These are phyloP conservation scores for Drosophila helvetica DNA, from an alignment of 2,888 invertebrate genomes.

Conservation along the genomic window DNA sequence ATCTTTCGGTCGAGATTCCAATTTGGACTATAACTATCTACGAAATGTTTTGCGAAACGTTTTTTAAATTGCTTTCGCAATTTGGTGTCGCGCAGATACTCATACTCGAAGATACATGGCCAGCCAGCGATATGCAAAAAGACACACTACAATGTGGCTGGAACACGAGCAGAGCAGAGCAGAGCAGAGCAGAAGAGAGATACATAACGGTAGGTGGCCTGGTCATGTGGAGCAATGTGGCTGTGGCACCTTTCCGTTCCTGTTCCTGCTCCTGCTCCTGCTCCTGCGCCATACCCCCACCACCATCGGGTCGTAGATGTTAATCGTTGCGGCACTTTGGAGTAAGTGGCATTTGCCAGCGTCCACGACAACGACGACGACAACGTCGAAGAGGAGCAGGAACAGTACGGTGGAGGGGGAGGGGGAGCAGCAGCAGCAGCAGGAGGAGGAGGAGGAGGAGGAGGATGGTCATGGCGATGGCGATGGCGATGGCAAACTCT, in stretches of 20 bases:
- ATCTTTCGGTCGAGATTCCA: slow-evolving; percentile 46
- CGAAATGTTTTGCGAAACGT: slow-evolving; percentile 46
- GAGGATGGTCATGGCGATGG: slow-evolving; percentile 24
- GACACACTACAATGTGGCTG: slow-evolving; percentile 49
- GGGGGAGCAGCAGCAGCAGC: slow-evolving; percentile 19
- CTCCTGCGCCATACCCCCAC: background rate
- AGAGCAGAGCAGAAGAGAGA: slow-evolving; percentile 18
- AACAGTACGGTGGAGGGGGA: slow-evolving; percentile 5
- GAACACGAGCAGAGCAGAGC: slow-evolving; percentile 18
- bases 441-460: slow-evolving; percentile 18
- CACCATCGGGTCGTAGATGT: slow-evolving; percentile 75
- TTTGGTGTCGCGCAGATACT: slow-evolving; percentile 69
- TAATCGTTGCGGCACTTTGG: slow-evolving; percentile 78
- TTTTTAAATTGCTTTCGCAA: slow-evolving; percentile 73
- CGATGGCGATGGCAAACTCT: slow-evolving; percentile 42
- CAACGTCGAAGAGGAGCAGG: slow-evolving; percentile 27
- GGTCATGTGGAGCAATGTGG: slow-evolving; percentile 36
- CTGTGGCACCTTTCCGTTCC: slow-evolving; percentile 40
- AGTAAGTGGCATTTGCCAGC: slow-evolving; percentile 75
- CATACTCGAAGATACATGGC: slow-evolving; percentile 71
- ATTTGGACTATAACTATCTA: slow-evolving; percentile 62
- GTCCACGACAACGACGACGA: slow-evolving; percentile 59
- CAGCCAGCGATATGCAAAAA: slow-evolving; percentile 65
- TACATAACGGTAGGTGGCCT: slow-evolving; percentile 67
- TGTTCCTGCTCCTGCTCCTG: slow-evolving; percentile 16